phyloP scores from a whole-genome alignment of 2,797 vertebrate species.

The Paramormyrops hopkinsi region DNA sequence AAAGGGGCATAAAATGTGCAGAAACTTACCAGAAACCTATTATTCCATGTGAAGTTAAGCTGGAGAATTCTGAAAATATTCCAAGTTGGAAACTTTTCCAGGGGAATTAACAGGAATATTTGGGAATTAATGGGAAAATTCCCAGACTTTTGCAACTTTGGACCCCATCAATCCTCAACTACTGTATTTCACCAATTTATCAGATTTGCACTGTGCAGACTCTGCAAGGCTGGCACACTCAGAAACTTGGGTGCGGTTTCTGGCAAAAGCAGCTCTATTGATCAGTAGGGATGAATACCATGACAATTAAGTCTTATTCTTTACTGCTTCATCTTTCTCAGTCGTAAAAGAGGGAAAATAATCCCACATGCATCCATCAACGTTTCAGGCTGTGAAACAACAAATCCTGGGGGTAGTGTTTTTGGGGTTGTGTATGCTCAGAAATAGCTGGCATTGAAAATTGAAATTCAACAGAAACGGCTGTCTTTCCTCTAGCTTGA shows the following conservation, averaged over 20 bases:
- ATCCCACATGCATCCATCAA: conserved; percentile 1
- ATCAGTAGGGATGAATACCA: neutral
- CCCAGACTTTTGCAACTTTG: neutral
- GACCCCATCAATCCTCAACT: neutral
- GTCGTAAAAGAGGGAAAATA: neutral
- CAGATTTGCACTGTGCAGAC: neutral
- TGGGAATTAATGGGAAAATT: neutral
- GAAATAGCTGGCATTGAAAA: neutral
- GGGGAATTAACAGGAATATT: neutral
- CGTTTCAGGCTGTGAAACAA: neutral
- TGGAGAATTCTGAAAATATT: neutral
- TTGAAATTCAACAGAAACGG: neutral
- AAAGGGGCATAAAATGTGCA: neutral
- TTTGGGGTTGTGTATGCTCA: neutral
- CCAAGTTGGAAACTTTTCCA: neutral
- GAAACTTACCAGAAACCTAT: neutral
- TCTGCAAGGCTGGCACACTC: neutral
- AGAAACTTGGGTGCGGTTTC: neutral
- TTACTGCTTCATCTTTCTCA: neutral
- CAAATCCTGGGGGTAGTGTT: neutral
- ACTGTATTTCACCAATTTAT: neutral
- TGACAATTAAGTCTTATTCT: neutral
- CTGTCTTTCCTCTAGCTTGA: neutral
- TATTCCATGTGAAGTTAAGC: neutral
- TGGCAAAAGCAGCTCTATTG: neutral